Percentiles rank a stretch among this genome's conserved stretches.
phyloP scores from a whole-genome alignment of 92 coral and sea anemone genomes.

The Palythoa heliodiscus region DNA sequence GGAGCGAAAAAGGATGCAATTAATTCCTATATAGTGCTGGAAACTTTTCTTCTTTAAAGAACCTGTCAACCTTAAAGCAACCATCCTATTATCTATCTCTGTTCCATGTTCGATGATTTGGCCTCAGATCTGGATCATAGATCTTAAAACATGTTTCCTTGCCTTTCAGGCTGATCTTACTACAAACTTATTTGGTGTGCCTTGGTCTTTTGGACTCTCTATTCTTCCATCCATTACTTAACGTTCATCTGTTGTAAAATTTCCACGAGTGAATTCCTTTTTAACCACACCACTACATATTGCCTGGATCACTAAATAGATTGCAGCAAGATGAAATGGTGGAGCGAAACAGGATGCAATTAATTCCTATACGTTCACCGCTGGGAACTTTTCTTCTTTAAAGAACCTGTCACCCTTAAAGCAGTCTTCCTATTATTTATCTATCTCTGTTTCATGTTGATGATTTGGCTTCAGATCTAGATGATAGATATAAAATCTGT shows the following conservation, averaged over 20 bases:
- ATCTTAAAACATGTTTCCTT: neutral
- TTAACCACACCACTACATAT: neutral
- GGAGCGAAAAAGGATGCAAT: neutral
- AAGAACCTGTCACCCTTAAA: neutral
- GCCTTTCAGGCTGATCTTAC: too few relatives aligned
- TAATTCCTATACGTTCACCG: neutral
- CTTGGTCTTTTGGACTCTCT: too few relatives aligned
- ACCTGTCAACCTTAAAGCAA: neutral
- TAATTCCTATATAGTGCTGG: neutral
- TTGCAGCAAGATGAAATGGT: neutral
- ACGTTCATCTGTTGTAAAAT: too few relatives aligned
- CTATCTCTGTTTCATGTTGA: neutral
- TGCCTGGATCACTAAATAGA: neutral
- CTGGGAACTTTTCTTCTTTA: neutral
- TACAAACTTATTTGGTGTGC: too few relatives aligned
- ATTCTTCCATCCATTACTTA: too few relatives aligned
- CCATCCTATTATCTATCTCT: neutral
- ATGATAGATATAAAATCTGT: neutral
- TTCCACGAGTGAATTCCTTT: neutral
- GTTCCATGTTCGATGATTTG: neutral
- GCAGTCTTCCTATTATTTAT: neutral
- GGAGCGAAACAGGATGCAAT: neutral
- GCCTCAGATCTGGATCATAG: neutral
- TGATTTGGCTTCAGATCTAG: neutral
- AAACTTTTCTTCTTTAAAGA: too few relatives aligned